phyloP scores from a whole-genome alignment of 2,113 vertebrate species.

The Ophthalmolycus amberensis region DNA sequence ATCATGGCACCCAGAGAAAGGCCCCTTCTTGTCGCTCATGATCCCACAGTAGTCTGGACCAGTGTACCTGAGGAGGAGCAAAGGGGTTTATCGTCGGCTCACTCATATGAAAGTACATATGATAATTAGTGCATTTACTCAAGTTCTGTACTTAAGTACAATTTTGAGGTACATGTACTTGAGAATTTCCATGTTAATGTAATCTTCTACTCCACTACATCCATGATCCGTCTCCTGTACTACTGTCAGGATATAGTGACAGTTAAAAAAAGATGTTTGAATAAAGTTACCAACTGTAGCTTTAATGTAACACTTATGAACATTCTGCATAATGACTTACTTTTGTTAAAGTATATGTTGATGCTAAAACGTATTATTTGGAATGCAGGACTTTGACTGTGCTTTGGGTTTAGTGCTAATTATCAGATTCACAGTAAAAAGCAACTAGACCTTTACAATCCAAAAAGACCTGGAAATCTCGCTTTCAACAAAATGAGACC shows the following conservation, averaged over 20 bases:
- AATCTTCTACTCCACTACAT: too few relatives aligned
- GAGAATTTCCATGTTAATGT: background rate
- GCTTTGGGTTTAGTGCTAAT: background rate
- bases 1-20: slow-evolving; percentile 29
- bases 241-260: background rate
- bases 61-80: slow-evolving; percentile 13
- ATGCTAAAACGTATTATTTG: background rate
- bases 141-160: background rate
- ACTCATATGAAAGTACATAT: background rate
- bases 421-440: background rate
- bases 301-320: background rate
- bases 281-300: background rate
- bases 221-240: too few relatives aligned
- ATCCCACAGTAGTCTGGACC: slow-evolving; percentile 47
- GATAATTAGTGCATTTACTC: background rate
- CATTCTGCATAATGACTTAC: background rate
- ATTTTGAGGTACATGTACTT: background rate
- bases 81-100: background rate
- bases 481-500: background rate
- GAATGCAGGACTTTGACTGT: background rate
- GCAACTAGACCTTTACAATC: too few relatives aligned
- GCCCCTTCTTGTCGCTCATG: slow-evolving; percentile 22
- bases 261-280: background rate
- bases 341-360: background rate
- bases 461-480: too few relatives aligned